These are phyloP conservation scores for Hydraecia micacea DNA, from an alignment of 2,888 invertebrate species.

Conservation along the genomic window DNA sequence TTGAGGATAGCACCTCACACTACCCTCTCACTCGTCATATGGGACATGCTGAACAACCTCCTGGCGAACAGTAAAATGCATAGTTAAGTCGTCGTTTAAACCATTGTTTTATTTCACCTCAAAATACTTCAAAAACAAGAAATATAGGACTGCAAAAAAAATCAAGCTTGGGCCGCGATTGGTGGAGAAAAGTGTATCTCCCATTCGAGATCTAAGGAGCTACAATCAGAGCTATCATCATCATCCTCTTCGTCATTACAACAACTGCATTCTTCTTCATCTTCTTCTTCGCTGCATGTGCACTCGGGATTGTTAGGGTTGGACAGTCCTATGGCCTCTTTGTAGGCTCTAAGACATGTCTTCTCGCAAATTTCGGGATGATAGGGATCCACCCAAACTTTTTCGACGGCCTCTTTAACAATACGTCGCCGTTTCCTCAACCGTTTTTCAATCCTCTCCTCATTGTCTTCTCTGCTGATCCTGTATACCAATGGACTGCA, in stretches of 20 bases:
- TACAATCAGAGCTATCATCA: slow-evolving; percentile 74
- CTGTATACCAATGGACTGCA: slow-evolving; percentile 80
- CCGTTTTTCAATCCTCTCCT: slow-evolving; percentile 72
- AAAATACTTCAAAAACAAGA: slow-evolving; percentile 8
- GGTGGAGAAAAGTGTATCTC: slow-evolving; percentile 85
- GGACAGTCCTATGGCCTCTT: slow-evolving; percentile 74
- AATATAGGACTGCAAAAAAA: slow-evolving; percentile 9
- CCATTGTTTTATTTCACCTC: slow-evolving; percentile 55
- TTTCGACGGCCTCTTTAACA: slow-evolving; percentile 69
- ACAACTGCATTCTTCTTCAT: slow-evolving; percentile 70
- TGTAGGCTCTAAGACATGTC: slow-evolving; percentile 77
- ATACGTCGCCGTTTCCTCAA: slow-evolving; percentile 69
- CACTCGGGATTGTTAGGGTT: slow-evolving; percentile 71
- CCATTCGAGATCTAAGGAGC: slow-evolving; percentile 83
- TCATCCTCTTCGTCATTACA: slow-evolving; percentile 61
- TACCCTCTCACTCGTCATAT: slow-evolving; percentile 94
- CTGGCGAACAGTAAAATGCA: slow-evolving; percentile 76
- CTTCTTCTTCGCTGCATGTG: slow-evolving; percentile 60
- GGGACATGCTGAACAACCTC: slow-evolving; percentile 90
- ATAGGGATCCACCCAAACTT: slow-evolving; percentile 76
- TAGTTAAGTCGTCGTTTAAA: slow-evolving; percentile 57
- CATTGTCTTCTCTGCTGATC: slow-evolving; percentile 76
- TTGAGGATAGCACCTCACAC: slow-evolving; percentile 95
- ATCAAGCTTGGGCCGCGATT: slow-evolving; percentile 54
- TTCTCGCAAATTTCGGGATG: slow-evolving; percentile 78